A percentile compares a stretch with the other conserved stretches of the same genome.
phyloP scores from a whole-genome alignment of 2,113 vertebrate genomes.

The Marcusenius ussheri region DNA sequence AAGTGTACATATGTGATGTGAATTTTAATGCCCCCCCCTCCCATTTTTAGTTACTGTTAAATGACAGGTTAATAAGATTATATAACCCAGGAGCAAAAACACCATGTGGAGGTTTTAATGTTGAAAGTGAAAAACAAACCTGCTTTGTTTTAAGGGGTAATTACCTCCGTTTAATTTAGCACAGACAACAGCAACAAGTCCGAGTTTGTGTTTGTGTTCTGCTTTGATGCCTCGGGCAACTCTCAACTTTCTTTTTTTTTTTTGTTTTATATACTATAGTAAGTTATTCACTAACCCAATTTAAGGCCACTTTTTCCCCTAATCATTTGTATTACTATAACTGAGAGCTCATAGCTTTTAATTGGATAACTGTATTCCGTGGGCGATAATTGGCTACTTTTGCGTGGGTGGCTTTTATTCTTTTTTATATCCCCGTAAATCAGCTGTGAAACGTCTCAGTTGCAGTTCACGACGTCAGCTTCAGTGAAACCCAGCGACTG shows the following conservation, averaged over 20 bases:
- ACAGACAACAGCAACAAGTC: neutral
- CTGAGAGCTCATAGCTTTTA: constrained; percentile 36
- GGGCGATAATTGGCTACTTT: constrained; percentile 43
- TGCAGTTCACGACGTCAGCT: constrained; percentile 32
- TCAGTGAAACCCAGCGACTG: constrained; percentile 21
- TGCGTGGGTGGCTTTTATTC: constrained; percentile 38
- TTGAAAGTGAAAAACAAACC: neutral
- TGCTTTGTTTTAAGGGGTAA: neutral
- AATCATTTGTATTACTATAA: constrained; percentile 37
- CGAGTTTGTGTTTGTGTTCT: neutral
- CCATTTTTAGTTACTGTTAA: neutral
- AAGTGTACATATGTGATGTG: constrained; percentile 47
- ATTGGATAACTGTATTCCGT: constrained; percentile 38
- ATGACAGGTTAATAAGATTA: neutral
- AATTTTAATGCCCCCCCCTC: neutral
- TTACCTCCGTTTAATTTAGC: neutral
- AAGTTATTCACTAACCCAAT: constrained; percentile 3
- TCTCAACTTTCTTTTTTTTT: constrained; percentile 9
- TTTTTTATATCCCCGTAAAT: constrained; percentile 40
- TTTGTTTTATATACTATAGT: neutral
- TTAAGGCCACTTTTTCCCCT: constrained; percentile 25
- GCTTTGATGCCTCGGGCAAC: neutral
- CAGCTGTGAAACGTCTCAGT: constrained; percentile 36
- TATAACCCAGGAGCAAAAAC: neutral
- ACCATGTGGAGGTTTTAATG: neutral